phyloP scores from a whole-genome alignment of 2,797 vertebrate genomes.

The Yasuhikotakia modesta region DNA sequence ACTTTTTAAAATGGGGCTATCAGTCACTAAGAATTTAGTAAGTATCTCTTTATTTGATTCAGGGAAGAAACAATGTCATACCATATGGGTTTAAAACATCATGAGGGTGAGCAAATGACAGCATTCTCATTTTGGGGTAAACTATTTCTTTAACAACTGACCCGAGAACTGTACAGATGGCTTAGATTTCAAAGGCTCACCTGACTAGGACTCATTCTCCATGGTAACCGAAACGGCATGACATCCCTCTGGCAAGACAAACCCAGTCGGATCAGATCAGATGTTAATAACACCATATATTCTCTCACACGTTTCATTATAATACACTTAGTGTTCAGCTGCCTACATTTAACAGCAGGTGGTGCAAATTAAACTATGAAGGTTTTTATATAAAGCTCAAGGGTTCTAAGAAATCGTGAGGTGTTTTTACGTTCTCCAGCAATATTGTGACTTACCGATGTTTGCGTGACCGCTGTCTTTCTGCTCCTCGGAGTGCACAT shows the following conservation, averaged over 20 bases:
- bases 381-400: background rate
- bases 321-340: background rate
- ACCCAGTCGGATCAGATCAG: constrained; percentile 65
- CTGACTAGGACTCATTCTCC: constrained; percentile 81
- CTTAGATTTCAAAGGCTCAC: constrained; percentile 42
- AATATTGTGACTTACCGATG: constrained; percentile 29
- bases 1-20: too few species aligned
- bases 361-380: background rate
- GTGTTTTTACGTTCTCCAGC: background rate
- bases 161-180: too few species aligned
- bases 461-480: constrained; percentile 16
- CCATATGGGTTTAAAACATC: too few species aligned
- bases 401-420: background rate
- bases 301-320: constrained; percentile 41
- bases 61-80: too few species aligned
- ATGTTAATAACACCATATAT: constrained; percentile 46
- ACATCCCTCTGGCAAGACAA: constrained; percentile 78
- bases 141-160: too few species aligned
- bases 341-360: background rate
- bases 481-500: constrained; percentile 24
- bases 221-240: constrained; percentile 82
- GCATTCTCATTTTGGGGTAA: too few species aligned
- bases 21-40: too few species aligned
- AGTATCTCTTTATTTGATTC: too few species aligned
- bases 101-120: too few species aligned